Evolutionary conservation across 64 coral and sea anemone species (phyloP).

Genomic region (Porites lutea): DNA sequence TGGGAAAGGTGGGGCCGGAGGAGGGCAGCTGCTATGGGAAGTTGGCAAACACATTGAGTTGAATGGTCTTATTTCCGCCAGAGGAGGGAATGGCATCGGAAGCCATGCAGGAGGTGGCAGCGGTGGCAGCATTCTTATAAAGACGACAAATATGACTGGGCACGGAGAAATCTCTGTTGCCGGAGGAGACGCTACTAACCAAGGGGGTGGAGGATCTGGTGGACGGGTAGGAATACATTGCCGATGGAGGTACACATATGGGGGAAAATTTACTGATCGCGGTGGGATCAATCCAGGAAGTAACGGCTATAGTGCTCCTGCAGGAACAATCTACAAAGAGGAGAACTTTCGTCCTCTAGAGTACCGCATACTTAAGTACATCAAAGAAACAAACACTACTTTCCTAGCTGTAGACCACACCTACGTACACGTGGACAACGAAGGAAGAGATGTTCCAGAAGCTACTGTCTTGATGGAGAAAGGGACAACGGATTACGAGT

Average conservation of each 20-base stretch:
- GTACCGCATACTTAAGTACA: slow-evolving; percentile 93
- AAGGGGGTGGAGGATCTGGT: slow-evolving; percentile 87
- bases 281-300: slow-evolving; percentile 66
- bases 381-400: slow-evolving; percentile 76
- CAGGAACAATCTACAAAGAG: slow-evolving; percentile 94
- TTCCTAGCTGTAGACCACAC: slow-evolving; percentile 95
- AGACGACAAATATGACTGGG: slow-evolving; percentile 96
- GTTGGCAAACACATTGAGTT: slow-evolving; percentile 81
- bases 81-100: slow-evolving; percentile 61
- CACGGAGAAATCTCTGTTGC: slow-evolving; percentile 87
- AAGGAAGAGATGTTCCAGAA: slow-evolving; percentile 83
- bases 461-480: slow-evolving; percentile 95
- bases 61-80: slow-evolving; percentile 81
- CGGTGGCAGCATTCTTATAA: slow-evolving; percentile 93
- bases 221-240: slow-evolving; percentile 92
- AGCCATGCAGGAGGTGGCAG: slow-evolving; percentile 84
- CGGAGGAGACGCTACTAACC: slow-evolving; percentile 65
- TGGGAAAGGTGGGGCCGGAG: slow-evolving; percentile 85
- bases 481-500: slow-evolving; percentile 75
- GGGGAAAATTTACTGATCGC: slow-evolving; percentile 83
- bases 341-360: slow-evolving; percentile 89
- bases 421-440: slow-evolving; percentile 88
- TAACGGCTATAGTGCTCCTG: slow-evolving; percentile 74
- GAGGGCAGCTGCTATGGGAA: slow-evolving; percentile 90
- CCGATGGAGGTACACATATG: slow-evolving; percentile 94